Conservation (phyloP, 2,113 vertebrate genomes). For the Meriones unguiculatus region DNA sequence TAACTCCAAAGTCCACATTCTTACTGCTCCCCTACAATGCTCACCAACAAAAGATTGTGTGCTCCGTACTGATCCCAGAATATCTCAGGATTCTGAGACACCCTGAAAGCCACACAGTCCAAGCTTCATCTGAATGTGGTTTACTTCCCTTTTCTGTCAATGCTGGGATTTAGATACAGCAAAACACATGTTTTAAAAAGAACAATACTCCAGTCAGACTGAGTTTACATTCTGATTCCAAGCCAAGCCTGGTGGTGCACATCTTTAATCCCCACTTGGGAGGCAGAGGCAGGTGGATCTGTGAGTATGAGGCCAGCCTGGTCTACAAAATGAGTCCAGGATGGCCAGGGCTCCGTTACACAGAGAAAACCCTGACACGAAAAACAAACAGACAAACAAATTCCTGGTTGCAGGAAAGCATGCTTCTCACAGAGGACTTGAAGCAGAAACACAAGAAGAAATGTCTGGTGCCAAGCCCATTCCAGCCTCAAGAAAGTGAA, state of each 20-base stretch:
- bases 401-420: background rate
- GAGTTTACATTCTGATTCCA: background rate
- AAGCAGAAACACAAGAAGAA: background rate
- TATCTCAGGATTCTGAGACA: background rate
- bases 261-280: no score
- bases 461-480: background rate
- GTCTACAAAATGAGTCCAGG: no score
- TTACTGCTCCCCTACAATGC: background rate
- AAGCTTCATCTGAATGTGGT: background rate
- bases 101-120: background rate
- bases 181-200: background rate
- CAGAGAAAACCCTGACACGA: no score
- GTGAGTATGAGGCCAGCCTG: no score
- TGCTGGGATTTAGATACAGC: background rate
- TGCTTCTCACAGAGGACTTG: background rate
- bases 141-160: background rate
- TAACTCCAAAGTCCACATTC: background rate
- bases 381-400: background rate
- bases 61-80: background rate
- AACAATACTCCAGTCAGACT: background rate
- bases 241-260: no score
- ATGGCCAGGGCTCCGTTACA: no score
- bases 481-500: background rate
- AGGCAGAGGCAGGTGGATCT: no score
- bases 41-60: background rate